Evolutionary conservation across 1,140 invertebrate genomes (phyloP), one percentile per base, ranked within the genome.

Genomic region (Chironomus tepperi): DNA sequence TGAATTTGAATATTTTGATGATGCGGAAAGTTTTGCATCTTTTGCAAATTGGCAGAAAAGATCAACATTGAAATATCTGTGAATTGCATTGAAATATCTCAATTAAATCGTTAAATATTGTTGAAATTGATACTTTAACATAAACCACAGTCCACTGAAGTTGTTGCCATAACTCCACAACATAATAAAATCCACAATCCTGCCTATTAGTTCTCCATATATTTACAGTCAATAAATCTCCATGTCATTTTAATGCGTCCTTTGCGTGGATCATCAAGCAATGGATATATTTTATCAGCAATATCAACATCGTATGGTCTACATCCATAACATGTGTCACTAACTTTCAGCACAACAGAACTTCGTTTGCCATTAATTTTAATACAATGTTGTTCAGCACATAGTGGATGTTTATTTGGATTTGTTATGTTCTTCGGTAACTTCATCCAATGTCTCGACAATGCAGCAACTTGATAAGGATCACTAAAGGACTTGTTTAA

Each of bases 251-350:
- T 70, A 8, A 70, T 21, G 16, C 65, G 65, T 8, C 65, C 65
- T 70, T 70, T 70, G 18, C 19, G 9, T 18, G 65, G 65, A 70
- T 70, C 65, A 21, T 70, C 65, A 10, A 70, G 18, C 16, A 70
- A 8, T 19, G 16, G 16, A 70, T 18, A 70, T 18, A 70, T 21
- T 70, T 19, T 21, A 70, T 70, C 65, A 8, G 65, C 3, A 1
- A 70, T 16, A 70, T 70, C 65, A 21, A 70, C 65, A 70, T 70
- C 65, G 18, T 70, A 21, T 19, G 65, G 65, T 10, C 19, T 70
- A 18, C 65, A 70, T 70, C 65, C 65, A 70, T 70, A 70, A 16
- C 65, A 70, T 70, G 65, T 70, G 65, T 70, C 65, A 70, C 65
- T 70, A 1, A 70, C 18, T 70, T 70, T 70, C 6, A 70, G 7